Conservation (phyloP, 2,113 vertebrate species). For the Cyanoderma ruficeps region DNA sequence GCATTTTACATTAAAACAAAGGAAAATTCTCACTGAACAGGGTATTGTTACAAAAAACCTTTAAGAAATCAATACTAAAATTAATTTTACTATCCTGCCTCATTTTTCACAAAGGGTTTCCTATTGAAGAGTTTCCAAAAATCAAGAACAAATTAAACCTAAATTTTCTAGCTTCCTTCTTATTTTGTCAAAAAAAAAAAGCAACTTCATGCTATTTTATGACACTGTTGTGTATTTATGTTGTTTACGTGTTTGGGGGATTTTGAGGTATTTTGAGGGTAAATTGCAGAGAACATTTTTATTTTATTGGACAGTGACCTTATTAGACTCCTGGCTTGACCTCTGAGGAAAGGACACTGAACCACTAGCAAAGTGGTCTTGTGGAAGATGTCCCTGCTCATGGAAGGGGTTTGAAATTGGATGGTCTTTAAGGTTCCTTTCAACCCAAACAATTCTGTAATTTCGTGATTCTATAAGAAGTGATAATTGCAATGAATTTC, state of each 20-base stretch:
- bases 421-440: not conserved
- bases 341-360: not conserved
- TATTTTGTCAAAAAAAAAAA: not conserved
- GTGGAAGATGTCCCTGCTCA: not conserved
- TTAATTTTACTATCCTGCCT: fast-evolving
- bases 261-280: fast-evolving
- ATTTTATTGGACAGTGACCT: not conserved
- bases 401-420: not conserved
- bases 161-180: not conserved
- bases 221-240: fast-evolving
- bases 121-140: not conserved
- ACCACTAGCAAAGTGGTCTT: fast-evolving
- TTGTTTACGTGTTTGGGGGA: fast-evolving
- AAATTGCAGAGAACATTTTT: not conserved
- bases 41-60: fast-evolving
- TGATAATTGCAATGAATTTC: not conserved
- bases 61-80: not conserved
- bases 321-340: not conserved
- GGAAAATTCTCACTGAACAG: not conserved
- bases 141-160: not conserved
- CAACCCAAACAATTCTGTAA: not conserved
- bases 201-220: not conserved
- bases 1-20: not conserved
- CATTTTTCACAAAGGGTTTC: not conserved
- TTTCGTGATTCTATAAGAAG: fast-evolving